phyloP scores from a whole-genome alignment of 2,113 vertebrate genomes.

The Alligator sinensis region DNA sequence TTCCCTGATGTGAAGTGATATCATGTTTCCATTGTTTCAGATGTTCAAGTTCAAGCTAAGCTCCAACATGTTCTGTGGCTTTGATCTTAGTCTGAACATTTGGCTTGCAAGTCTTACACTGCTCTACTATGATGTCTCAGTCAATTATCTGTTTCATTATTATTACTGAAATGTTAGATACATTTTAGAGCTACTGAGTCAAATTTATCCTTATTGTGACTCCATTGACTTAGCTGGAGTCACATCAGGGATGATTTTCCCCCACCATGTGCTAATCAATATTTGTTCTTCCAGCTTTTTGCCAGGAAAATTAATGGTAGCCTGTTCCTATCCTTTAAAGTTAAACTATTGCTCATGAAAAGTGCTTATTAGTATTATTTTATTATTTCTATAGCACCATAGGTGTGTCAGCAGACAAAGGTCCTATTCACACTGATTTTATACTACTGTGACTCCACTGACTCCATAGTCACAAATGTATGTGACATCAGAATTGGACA shows the following conservation, averaged over 20 bases:
- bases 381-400: background rate
- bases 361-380: background rate
- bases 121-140: constrained; percentile 46
- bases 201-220: background rate
- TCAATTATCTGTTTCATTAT: constrained; percentile 45
- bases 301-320: background rate
- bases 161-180: constrained; percentile 7
- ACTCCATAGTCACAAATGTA: background rate
- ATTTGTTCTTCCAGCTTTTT: background rate
- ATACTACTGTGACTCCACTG: background rate
- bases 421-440: background rate
- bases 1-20: constrained; percentile 67
- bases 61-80: constrained; percentile 59
- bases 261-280: background rate
- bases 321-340: background rate
- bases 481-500: background rate
- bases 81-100: constrained; percentile 61
- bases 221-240: background rate
- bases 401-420: background rate
- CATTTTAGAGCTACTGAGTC: background rate
- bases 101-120: constrained; percentile 42
- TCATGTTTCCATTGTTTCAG: constrained; percentile 73
- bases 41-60: constrained; percentile 60
- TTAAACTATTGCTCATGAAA: background rate
- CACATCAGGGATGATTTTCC: background rate